Evolutionary conservation across 2,888 invertebrate genomes (phyloP).

Genomic region (Rugalucina vietnamica): DNA sequence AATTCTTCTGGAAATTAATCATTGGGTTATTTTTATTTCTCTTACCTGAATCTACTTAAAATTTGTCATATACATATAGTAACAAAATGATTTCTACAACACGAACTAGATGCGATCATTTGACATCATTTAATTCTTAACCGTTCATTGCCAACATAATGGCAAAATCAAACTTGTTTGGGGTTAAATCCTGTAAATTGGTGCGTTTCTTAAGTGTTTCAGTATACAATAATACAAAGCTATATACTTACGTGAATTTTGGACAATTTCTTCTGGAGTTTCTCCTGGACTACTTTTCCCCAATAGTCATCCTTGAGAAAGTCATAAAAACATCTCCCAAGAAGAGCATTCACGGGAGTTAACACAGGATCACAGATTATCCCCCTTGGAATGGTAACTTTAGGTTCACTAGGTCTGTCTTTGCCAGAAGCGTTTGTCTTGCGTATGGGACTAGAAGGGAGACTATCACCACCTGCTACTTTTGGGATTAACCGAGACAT

Average conservation of each 20-base stretch:
- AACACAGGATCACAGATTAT: conserved; percentile 79
- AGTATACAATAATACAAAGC: too few species aligned
- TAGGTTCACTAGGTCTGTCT: conserved; percentile 34
- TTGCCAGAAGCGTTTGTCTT: conserved; percentile 4
- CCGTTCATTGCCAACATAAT: too few species aligned
- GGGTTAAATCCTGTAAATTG: too few species aligned
- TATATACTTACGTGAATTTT: conserved; percentile 90
- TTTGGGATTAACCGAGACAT: conserved; percentile 81
- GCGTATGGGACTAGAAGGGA: conserved; percentile 63
- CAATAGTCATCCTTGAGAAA: conserved; percentile 90
- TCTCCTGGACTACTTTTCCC: conserved; percentile 89
- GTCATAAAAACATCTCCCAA: conserved; percentile 93
- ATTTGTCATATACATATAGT: too few species aligned
- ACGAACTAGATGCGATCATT: too few species aligned
- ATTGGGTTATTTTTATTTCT: too few species aligned
- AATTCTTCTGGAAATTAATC: too few species aligned
- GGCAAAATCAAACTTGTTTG: too few species aligned
- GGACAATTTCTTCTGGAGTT: conserved; percentile 93
- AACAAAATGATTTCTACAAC: too few species aligned
- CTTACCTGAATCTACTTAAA: too few species aligned
- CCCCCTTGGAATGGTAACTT: conserved; percentile 30
- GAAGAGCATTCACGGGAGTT: conserved; percentile 88
- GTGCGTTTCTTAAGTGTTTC: too few species aligned
- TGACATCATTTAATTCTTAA: too few species aligned
- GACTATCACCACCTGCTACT: conserved; percentile 40